Evolutionary conservation across 2,797 vertebrate species (phyloP).

Genomic region (Hyperoplus lanceolatus): DNA sequence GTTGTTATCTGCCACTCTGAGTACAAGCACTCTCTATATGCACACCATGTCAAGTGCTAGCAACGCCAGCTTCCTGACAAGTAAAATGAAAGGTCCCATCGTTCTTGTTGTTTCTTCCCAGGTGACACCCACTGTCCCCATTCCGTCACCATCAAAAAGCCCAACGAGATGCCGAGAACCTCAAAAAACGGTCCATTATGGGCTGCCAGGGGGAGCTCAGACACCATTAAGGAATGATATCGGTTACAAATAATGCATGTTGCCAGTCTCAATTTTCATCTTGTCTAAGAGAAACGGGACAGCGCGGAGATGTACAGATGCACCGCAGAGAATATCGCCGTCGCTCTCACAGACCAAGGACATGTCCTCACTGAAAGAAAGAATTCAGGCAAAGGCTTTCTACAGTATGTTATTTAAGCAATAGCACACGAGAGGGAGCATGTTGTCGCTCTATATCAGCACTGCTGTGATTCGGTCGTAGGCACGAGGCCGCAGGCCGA

Average conservation of each 20-base stretch:
- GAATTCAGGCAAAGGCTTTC: constrained; percentile 25
- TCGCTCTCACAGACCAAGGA: constrained; percentile 64
- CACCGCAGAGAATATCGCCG: constrained; percentile 61
- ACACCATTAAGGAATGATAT: constrained; percentile 85
- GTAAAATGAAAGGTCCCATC: constrained; percentile 84
- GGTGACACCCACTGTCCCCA: constrained; percentile 85
- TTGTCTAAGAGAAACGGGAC: constrained; percentile 72
- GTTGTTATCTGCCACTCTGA: constrained; percentile 67
- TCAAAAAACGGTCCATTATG: constrained; percentile 87
- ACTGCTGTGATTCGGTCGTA: too few relatives aligned
- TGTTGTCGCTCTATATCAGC: too few relatives aligned
- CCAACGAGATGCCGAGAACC: constrained; percentile 79
- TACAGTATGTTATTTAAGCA: constrained; percentile 24
- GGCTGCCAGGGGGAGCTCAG: constrained; percentile 81
- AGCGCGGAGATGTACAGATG: constrained; percentile 64
- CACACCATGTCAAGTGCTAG: constrained; percentile 76
- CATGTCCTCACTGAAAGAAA: constrained; percentile 52
- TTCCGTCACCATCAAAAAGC: constrained; percentile 87
- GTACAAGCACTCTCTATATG: constrained; percentile 70
- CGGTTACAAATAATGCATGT: constrained; percentile 89
- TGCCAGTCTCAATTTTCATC: constrained; percentile 76
- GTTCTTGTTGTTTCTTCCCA: constrained; percentile 83
- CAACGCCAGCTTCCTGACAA: constrained; percentile 80
- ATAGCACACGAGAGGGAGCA: too few relatives aligned
- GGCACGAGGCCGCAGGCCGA: too few relatives aligned